A percentile compares a stretch with the other conserved stretches of the same genome.
phyloP scores from a whole-genome alignment of 2,888 invertebrate species.

The Chaetoderma sp. region DNA sequence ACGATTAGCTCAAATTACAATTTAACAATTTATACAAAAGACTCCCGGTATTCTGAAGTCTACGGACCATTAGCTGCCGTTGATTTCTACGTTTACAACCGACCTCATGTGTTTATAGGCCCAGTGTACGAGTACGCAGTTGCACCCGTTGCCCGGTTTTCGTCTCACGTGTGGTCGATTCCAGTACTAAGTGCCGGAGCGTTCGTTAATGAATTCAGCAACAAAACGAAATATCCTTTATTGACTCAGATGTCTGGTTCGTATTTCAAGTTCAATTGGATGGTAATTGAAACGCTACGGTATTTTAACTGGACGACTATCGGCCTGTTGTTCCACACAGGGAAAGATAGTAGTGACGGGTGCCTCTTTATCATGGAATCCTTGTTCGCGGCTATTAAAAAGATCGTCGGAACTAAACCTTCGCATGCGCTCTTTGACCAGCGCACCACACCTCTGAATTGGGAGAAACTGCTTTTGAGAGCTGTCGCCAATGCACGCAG shows the following conservation, averaged over 20 bases:
- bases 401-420: conserved; percentile 8
- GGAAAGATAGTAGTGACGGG: conserved; percentile 13
- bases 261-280: conserved; percentile 37
- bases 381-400: conserved; percentile 74
- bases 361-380: conserved; percentile 82
- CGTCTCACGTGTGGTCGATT: conserved; percentile 86
- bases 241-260: conserved; percentile 73
- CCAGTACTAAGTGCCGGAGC: conserved; percentile 80
- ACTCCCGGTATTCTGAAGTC: conserved; percentile 43
- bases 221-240: conserved; percentile 75
- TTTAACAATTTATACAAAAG: conserved; percentile 25
- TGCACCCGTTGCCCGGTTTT: conserved; percentile 87
- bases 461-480: conserved; percentile 75
- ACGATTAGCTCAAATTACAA: conserved; percentile 13
- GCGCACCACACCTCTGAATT: conserved; percentile 72
- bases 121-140: conserved; percentile 74
- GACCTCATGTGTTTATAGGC: conserved; percentile 44
- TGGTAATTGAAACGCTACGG: conserved; percentile 23
- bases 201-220: conserved; percentile 40
- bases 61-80: conserved; percentile 43
- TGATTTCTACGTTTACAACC: conserved; percentile 32
- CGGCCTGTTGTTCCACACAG: conserved; percentile 36
- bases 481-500: conserved; percentile 77
- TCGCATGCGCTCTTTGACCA: conserved; percentile 73
- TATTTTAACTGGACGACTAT: conserved; percentile 38